Conservation (phyloP, 2,888 invertebrate genomes). For the Philereme vetulata region DNA sequence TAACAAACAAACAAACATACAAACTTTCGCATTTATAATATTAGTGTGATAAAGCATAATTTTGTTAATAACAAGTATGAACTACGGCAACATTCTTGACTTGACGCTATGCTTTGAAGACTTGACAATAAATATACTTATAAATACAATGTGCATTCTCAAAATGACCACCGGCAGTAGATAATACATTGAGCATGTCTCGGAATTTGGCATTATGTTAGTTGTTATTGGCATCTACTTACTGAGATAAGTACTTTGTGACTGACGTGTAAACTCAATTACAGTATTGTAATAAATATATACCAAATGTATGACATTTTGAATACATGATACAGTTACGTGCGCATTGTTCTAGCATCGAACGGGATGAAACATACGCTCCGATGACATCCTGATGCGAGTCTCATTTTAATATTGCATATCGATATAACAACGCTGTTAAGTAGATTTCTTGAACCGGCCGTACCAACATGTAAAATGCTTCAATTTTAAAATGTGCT, state of each 20-base stretch:
- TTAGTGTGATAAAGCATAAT: constrained; percentile 79
- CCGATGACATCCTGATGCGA: constrained; percentile 40
- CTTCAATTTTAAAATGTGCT: no score
- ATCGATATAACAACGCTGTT: constrained; percentile 7
- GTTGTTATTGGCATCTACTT: constrained; percentile 44
- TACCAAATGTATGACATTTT: constrained; percentile 45
- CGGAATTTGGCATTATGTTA: constrained; percentile 63
- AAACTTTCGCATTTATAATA: no score
- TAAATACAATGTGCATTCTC: constrained; percentile 71
- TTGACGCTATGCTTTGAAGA: constrained; percentile 69
- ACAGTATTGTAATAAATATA: constrained; percentile 51
- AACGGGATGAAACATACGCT: constrained; percentile 53
- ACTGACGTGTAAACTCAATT: constrained; percentile 54
- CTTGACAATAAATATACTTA: constrained; percentile 65
- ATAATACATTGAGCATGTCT: constrained; percentile 66
- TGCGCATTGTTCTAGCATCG: constrained; percentile 69
- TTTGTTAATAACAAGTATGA: constrained; percentile 68
- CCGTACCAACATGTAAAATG: no score
- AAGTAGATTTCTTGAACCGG: background rate
- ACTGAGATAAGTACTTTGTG: constrained; percentile 64
- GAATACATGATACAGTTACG: constrained; percentile 57
- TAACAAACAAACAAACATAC: no score
- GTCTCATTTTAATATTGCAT: background rate
- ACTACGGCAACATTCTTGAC: constrained; percentile 75
- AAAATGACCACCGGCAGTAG: constrained; percentile 47